Conservation (phyloP, 2,797 vertebrate genomes). For the Sebastes kiyomatsui region DNA sequence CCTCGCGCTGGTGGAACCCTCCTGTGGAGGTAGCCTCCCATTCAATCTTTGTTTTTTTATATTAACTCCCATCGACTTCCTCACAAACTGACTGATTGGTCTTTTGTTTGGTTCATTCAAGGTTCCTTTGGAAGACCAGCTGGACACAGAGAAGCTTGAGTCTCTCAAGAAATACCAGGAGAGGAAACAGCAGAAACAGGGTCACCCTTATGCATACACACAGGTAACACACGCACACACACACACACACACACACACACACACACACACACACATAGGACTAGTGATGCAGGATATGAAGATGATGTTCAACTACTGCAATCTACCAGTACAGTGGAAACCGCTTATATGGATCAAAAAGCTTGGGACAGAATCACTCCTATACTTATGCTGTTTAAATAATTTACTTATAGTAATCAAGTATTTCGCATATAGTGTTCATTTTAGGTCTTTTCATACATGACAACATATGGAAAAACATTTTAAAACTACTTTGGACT, state of each 20-base stretch:
- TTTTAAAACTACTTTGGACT: too few relatives aligned
- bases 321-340: too few relatives aligned
- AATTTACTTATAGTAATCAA: too few relatives aligned
- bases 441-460: too few relatives aligned
- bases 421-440: too few relatives aligned
- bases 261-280: constrained; percentile 23
- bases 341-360: too few relatives aligned
- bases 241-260: constrained; percentile 12
- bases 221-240: constrained; percentile 58
- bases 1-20: constrained; percentile 97
- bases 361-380: too few relatives aligned
- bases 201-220: constrained; percentile 37
- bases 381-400: too few relatives aligned
- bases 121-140: constrained; percentile 88
- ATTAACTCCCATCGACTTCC: neutral
- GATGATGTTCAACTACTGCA: too few relatives aligned
- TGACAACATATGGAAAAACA: too few relatives aligned
- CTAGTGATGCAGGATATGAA: neutral
- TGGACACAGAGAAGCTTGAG: constrained; percentile 92
- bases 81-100: neutral
- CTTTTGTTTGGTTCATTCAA: constrained; percentile 25
- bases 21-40: constrained; percentile 87
- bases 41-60: neutral
- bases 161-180: constrained; percentile 95
- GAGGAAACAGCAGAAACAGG: constrained; percentile 86